Evolutionary conservation across 2,888 invertebrate genomes (phyloP), one percentile per base, ranked within the genome.

Genomic region (Coremacera marginata): DNA sequence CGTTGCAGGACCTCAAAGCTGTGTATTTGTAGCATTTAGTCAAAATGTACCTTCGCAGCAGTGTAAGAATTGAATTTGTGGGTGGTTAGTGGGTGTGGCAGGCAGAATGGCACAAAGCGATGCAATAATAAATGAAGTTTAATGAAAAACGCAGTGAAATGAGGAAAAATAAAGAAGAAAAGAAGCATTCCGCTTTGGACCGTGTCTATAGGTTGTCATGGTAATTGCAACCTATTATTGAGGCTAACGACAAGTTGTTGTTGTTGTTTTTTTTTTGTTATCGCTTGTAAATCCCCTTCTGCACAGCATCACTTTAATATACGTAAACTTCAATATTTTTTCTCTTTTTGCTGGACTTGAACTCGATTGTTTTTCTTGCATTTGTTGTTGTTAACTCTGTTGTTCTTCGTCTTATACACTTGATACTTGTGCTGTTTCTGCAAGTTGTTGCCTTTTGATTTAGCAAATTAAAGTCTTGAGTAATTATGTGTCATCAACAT

Each of bases 401-500:
- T 25, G 16, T 22, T 1, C 31, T 62, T 62, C 14, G 27, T 14
- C 25, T 62, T 27, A 19, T 5, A 52, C 51, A 27, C 19, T 31
- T 49, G 9, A n/a, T 70, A 22, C 37, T 7, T 14, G 9, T 37
- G 11, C n/a, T 57, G 37, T 5, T 49, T 60, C 2, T 71, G 31
- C 22, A 31, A 51, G 70, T 70, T 22, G 27, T 62, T 19, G 62
- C 55, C 22, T 68, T 34, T 74, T 25, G 49, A 73, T 73, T 63
- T 27, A 74, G 51, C 52, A 65, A 49, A 75, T 75, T 75, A 75
- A 31, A 75, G 60, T n/a, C 68, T 19, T 75, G 70, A 75, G 68
- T 68, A 60, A 75, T 75, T 60, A 62, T 52, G 5, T 49, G 60
- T 75, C 60, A 57, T 75, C 70, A 75, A 60, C 27, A 70, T 49